A percentile compares a stretch with the other conserved stretches of the same genome.
These are phyloP conservation scores for Tragelaphus scriptus DNA, from an alignment of 2,113 vertebrate species.

Conservation along the genomic window DNA sequence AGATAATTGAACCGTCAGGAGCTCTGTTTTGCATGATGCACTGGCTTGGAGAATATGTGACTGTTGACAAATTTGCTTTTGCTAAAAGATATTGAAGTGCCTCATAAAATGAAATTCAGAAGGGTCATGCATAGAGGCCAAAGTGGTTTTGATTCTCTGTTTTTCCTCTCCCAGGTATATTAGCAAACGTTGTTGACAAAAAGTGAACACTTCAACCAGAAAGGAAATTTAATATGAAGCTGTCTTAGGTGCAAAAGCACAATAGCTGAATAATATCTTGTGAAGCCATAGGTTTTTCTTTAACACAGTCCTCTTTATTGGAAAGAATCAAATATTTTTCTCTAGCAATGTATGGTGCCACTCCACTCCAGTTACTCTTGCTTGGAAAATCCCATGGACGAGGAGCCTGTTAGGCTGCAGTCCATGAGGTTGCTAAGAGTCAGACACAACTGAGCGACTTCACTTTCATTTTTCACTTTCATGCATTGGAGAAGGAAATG, in stretches of 20 bases:
- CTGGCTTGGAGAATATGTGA: not conserved
- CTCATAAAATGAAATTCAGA: conserved; percentile 6
- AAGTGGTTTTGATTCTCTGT: not conserved
- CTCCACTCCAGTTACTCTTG: no score
- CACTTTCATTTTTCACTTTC: no score
- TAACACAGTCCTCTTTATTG: conserved; percentile 37
- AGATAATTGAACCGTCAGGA: not conserved
- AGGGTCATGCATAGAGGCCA: not conserved
- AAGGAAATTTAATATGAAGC: conserved; percentile 24
- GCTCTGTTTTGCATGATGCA: conserved; percentile 15
- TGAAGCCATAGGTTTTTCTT: not conserved
- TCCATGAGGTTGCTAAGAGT: no score
- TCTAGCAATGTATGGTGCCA: not conserved
- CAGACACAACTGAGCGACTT: no score
- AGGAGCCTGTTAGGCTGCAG: no score
- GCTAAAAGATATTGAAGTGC: conserved; percentile 20
- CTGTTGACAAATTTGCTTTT: conserved; percentile 40
- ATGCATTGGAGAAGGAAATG: no score
- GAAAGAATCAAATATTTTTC: not conserved
- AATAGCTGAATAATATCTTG: not conserved
- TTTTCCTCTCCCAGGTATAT: not conserved
- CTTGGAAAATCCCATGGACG: no score
- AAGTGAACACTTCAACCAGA: not conserved
- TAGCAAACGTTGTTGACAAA: conserved; percentile 23
- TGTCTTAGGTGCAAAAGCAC: not conserved